These are phyloP conservation scores for Coecobrya sp. DNA, from an alignment of 2,888 invertebrate species.

Conservation along the genomic window DNA sequence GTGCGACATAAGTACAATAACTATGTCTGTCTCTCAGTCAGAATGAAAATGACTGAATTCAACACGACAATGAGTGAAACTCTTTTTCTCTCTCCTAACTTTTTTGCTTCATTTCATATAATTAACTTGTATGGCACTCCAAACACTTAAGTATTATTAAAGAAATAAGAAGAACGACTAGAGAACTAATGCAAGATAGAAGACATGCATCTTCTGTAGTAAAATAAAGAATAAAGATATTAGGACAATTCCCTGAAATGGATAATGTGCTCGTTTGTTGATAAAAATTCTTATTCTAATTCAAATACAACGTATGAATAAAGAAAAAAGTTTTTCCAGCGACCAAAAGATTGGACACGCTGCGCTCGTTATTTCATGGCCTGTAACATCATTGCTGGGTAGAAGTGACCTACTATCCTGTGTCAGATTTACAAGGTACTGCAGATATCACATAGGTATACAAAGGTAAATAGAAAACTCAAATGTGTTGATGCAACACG, in stretches of 20 bases:
- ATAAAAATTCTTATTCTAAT: neutral
- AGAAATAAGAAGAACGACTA: conserved; percentile 11
- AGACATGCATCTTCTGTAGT: neutral
- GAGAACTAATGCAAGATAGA: neutral
- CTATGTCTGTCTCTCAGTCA: neutral
- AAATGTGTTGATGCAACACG: no score
- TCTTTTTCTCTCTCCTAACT: neutral
- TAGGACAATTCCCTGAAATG: neutral
- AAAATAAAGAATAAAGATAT: conserved; percentile 5
- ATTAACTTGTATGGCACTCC: conserved; percentile 55
- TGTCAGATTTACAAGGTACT: no score
- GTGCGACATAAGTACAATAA: conserved; percentile 32
- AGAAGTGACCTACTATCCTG: no score
- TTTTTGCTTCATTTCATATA: conserved; percentile 56
- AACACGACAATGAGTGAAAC: conserved; percentile 29
- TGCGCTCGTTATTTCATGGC: no score
- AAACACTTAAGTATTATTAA: conserved; percentile 49
- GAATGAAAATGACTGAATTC: neutral
- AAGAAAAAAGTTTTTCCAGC: neutral
- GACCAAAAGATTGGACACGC: no score
- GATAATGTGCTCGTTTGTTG: neutral
- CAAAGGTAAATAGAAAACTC: no score
- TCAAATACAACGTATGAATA: neutral
- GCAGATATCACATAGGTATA: no score
- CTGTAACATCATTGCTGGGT: no score